Evolutionary conservation across 2,797 vertebrate species (phyloP).

Genomic region (Nothura maculosa): DNA sequence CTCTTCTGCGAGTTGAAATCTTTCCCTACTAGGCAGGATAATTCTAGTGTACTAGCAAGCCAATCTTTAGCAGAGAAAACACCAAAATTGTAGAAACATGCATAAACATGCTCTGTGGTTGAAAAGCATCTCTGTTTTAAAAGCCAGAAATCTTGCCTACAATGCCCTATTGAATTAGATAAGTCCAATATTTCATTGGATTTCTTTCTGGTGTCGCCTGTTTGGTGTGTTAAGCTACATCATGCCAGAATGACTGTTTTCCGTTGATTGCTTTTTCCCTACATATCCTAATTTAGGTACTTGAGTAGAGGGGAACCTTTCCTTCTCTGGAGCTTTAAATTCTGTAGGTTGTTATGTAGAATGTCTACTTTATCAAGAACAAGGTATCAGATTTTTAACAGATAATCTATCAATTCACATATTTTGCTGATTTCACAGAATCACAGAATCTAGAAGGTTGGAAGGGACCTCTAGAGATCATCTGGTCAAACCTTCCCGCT

Average conservation of each 20-base stretch:
- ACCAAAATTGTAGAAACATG: background rate
- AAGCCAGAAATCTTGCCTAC: background rate
- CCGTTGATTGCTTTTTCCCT: background rate
- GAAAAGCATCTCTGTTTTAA: background rate
- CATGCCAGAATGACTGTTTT: background rate
- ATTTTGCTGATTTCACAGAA: background rate
- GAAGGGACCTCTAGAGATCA: too few relatives aligned
- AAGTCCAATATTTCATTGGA: background rate
- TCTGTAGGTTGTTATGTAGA: background rate
- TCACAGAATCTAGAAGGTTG: too few relatives aligned
- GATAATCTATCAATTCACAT: background rate
- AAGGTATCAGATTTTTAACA: background rate
- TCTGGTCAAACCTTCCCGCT: too few relatives aligned
- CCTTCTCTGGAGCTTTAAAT: conserved; percentile 12
- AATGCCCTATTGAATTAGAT: background rate
- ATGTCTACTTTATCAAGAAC: background rate
- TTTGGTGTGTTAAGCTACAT: background rate
- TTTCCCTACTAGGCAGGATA: background rate
- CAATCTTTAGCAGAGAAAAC: background rate
- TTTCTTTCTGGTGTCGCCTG: background rate
- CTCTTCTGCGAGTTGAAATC: background rate
- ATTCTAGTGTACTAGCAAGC: background rate
- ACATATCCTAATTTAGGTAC: background rate
- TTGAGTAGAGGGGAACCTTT: background rate
- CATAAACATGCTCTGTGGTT: background rate